Percentiles rank a stretch among this genome's conserved stretches.
Conservation (phyloP, 2,797 vertebrate species). For the Hirundo rustica region DNA sequence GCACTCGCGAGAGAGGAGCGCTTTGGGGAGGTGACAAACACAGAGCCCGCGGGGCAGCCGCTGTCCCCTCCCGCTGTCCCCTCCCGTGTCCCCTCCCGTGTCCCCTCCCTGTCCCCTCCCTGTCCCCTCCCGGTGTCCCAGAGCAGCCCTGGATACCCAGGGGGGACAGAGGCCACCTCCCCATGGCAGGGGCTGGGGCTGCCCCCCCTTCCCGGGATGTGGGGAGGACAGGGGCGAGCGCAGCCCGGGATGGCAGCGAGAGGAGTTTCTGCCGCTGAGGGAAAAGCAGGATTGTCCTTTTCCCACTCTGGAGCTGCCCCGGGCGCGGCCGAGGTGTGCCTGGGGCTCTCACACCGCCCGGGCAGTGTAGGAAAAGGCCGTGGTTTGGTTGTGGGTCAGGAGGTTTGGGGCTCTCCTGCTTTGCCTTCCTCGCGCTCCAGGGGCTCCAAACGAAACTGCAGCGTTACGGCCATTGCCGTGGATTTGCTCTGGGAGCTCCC, state of each 20-base stretch:
- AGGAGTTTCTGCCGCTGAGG: rapidly evolving
- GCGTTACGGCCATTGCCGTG: too few relatives aligned
- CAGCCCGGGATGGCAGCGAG: rapidly evolving
- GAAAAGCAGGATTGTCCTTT: not conserved
- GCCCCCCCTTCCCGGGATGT: not conserved
- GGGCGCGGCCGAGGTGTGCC: rapidly evolving
- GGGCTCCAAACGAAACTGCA: too few relatives aligned
- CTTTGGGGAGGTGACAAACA: not conserved
- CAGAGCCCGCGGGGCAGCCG: not conserved
- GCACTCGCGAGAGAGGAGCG: rapidly evolving
- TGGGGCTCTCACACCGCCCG: not conserved
- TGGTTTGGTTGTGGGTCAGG: too few relatives aligned
- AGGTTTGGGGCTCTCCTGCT: too few relatives aligned
- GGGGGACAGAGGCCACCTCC: rapidly evolving
- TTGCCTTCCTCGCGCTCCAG: too few relatives aligned
- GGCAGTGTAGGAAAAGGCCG: too few relatives aligned
- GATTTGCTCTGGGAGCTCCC: too few relatives aligned
- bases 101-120: not conserved
- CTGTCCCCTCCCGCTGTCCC: not conserved
- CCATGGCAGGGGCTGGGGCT: not conserved
- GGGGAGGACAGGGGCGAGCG: not conserved
- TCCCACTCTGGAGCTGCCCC: not conserved
- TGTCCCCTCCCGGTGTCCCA: too few relatives aligned
- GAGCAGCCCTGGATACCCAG: rapidly evolving
- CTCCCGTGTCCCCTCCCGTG: not conserved